phyloP scores from a whole-genome alignment of 2,888 invertebrate genomes.

The Hesperia comma region DNA sequence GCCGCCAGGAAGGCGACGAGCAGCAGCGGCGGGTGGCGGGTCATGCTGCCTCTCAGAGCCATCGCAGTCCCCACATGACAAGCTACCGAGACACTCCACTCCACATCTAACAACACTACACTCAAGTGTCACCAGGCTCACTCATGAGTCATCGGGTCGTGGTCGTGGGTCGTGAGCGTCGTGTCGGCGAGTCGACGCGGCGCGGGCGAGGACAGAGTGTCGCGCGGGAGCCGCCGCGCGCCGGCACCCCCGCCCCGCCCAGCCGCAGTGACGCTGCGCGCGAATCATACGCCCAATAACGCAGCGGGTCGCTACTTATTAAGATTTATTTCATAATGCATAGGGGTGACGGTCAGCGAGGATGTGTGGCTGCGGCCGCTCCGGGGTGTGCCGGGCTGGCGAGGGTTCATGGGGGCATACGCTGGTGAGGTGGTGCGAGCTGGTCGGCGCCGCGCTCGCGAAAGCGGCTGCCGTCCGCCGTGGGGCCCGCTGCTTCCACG shows the following conservation, averaged over 20 bases:
- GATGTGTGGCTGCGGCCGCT: constrained; percentile 38
- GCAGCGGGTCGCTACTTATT: constrained; percentile 74
- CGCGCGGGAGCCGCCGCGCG: constrained; percentile 56
- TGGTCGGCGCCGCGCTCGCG: constrained; percentile 42
- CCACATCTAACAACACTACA: constrained; percentile 64
- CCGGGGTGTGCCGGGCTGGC: background rate
- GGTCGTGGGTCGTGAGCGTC: constrained; percentile 55
- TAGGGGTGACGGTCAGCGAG: constrained; percentile 67
- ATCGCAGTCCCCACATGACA: constrained; percentile 76
- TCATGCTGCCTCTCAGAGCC: constrained; percentile 66
- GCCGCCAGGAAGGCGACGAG: constrained; percentile 66
- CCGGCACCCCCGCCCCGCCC: constrained; percentile 49
- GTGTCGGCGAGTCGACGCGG: constrained; percentile 50
- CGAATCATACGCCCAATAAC: constrained; percentile 82
- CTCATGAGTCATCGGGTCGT: constrained; percentile 65
- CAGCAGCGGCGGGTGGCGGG: constrained; percentile 64
- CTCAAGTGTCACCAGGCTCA: constrained; percentile 62
- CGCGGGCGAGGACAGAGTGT: constrained; percentile 65
- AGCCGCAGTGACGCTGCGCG: constrained; percentile 82
- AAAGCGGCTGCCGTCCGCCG: constrained; percentile 19
- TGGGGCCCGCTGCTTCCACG: constrained; percentile 53
- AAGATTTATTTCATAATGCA: constrained; percentile 78
- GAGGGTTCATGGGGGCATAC: constrained; percentile 5
- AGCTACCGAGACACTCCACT: constrained; percentile 58
- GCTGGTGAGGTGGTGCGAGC: constrained; percentile 20